Conservation (phyloP, 64 coral and sea anemone genomes). For the Cladopsammia gracilis region DNA sequence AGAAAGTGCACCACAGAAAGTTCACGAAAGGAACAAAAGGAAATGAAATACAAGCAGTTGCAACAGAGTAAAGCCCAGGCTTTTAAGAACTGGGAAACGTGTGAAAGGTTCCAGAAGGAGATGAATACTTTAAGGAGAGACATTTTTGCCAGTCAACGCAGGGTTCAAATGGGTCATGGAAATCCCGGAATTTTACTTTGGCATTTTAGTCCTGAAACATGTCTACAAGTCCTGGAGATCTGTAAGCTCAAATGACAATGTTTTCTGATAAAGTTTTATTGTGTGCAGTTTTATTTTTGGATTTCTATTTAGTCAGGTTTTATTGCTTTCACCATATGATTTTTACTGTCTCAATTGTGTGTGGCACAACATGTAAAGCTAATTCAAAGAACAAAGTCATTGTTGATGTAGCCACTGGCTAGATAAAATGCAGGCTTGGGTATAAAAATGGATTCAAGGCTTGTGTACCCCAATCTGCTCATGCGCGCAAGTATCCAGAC, state of each 20-base stretch:
- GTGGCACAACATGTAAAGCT: no score
- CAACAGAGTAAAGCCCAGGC: slow-evolving; percentile 25
- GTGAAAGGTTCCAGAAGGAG: slow-evolving; percentile 26
- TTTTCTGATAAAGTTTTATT: background rate
- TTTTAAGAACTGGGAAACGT: slow-evolving; percentile 36
- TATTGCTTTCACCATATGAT: background rate
- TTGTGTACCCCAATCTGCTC: background rate
- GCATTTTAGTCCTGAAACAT: slow-evolving; percentile 13
- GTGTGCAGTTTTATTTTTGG: background rate
- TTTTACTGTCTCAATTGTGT: background rate
- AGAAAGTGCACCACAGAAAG: slow-evolving; percentile 12
- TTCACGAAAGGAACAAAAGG: slow-evolving; percentile 6
- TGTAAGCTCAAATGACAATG: slow-evolving; percentile 1
- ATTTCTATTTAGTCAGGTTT: background rate
- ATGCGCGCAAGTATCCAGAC: background rate
- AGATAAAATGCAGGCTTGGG: background rate
- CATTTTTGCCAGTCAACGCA: background rate
- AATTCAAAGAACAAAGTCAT: background rate
- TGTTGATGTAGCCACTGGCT: background rate
- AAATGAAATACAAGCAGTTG: slow-evolving; percentile 32
- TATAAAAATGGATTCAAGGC: background rate
- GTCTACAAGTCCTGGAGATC: slow-evolving; percentile 27
- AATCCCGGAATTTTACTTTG: slow-evolving; percentile 4
- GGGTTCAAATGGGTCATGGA: slow-evolving; percentile 10
- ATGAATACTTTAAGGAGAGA: slow-evolving; percentile 17